A percentile compares a stretch with the other conserved stretches of the same genome.
Conservation (phyloP, 2,888 invertebrate genomes). For the Rhingia campestris region DNA sequence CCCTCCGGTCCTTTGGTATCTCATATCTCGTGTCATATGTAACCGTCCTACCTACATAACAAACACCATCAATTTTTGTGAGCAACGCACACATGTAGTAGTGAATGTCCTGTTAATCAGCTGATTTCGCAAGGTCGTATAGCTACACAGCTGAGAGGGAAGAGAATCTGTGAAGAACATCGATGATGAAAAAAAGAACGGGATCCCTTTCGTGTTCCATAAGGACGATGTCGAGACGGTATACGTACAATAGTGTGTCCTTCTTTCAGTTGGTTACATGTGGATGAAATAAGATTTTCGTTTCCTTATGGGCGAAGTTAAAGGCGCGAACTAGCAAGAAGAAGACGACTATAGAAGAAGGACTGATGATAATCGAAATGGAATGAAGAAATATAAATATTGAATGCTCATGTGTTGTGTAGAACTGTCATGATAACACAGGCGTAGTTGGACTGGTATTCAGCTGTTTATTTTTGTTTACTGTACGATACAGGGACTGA, state of each 20-base stretch:
- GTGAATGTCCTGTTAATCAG: constrained; percentile 73
- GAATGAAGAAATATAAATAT: constrained; percentile 31
- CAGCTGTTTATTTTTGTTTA: neutral
- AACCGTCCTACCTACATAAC: neutral
- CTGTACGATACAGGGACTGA: neutral
- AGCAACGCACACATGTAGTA: constrained; percentile 12
- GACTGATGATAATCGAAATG: constrained; percentile 34
- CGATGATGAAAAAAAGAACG: constrained; percentile 26
- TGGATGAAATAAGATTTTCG: constrained; percentile 37
- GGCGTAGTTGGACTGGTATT: constrained; percentile 2
- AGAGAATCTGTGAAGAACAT: neutral
- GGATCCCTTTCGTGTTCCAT: constrained; percentile 35
- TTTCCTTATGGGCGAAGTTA: constrained; percentile 53
- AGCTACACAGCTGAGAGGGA: constrained; percentile 54
- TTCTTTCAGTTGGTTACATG: constrained; percentile 32
- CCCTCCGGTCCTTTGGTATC: constrained; percentile 4
- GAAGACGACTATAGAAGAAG: constrained; percentile 2
- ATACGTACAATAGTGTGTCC: constrained; percentile 28
- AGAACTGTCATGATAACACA: neutral
- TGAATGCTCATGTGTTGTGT: constrained; percentile 9
- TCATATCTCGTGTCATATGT: constrained; percentile 21
- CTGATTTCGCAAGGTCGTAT: constrained; percentile 70
- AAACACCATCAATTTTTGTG: constrained; percentile 38
- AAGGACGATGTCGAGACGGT: constrained; percentile 27
- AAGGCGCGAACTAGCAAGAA: constrained; percentile 52